These are phyloP conservation scores for Sinocyclocheilus anophthalmus DNA, from an alignment of 2,113 vertebrate genomes.

Conservation along the genomic window DNA sequence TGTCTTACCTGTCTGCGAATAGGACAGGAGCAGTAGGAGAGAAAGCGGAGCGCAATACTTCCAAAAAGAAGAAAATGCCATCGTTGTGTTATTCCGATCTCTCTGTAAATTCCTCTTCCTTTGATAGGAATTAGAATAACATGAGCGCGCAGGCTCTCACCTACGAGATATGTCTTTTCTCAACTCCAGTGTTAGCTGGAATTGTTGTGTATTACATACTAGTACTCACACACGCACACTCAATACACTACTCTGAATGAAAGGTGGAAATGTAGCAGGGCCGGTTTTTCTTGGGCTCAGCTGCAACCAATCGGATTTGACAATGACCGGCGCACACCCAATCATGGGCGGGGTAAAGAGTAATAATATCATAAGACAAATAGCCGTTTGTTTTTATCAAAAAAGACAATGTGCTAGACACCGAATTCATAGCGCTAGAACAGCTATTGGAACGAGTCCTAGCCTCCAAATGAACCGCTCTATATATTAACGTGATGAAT, in stretches of 20 bases:
- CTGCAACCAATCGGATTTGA: slow-evolving; percentile 29
- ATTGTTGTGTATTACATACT: slow-evolving; percentile 62
- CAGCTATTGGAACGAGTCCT: not conserved
- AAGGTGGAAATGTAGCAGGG: slow-evolving; percentile 46
- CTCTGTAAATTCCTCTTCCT: slow-evolving; percentile 71
- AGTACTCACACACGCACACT: slow-evolving; percentile 46
- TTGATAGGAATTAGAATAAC: slow-evolving; percentile 63
- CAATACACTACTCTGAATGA: slow-evolving; percentile 39
- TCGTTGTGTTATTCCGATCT: slow-evolving; percentile 60
- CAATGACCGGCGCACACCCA: slow-evolving; percentile 25
- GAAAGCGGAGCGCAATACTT: slow-evolving; percentile 72
- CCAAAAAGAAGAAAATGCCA: slow-evolving; percentile 73
- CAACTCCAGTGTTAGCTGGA: slow-evolving; percentile 52
- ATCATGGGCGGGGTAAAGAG: slow-evolving; percentile 56
- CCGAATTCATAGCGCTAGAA: slow-evolving; percentile 64
- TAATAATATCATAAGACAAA: slow-evolving; percentile 37
- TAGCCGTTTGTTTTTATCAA: slow-evolving; percentile 28
- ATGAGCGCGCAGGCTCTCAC: slow-evolving; percentile 71
- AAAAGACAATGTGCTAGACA: slow-evolving; percentile 49
- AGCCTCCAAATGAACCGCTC: not conserved
- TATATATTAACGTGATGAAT: not conserved
- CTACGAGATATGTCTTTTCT: slow-evolving; percentile 51
- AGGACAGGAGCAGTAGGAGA: slow-evolving; percentile 64
- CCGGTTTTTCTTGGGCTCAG: slow-evolving; percentile 63
- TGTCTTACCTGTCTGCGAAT: slow-evolving; percentile 73